Conservation (phyloP, 2,888 invertebrate species). For the Syritta pipiens region DNA sequence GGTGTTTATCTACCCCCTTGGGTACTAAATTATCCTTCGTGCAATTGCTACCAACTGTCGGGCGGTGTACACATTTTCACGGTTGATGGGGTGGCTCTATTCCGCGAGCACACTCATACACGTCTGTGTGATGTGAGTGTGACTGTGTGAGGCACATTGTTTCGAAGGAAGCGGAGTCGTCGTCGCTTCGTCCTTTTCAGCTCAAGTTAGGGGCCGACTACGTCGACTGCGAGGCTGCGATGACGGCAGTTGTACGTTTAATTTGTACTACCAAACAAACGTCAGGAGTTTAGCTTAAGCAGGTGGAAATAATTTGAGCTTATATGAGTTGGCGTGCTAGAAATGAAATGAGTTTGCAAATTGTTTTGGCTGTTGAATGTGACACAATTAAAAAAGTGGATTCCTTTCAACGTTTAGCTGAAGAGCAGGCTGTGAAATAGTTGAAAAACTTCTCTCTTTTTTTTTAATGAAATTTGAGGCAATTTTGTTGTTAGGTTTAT, state of each 20-base stretch:
- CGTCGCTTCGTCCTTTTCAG: no score
- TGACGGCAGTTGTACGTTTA: slow-evolving; percentile 24
- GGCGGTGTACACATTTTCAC: slow-evolving; percentile 9
- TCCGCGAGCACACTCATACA: not conserved
- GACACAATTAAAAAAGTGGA: slow-evolving; percentile 28
- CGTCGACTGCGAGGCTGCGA: no score
- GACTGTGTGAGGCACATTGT: slow-evolving; percentile 38
- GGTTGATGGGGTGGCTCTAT: not conserved
- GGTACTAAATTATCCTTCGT: slow-evolving; percentile 57
- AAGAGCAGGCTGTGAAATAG: slow-evolving; percentile 1
- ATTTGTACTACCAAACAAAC: slow-evolving; percentile 49
- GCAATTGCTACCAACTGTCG: slow-evolving; percentile 41
- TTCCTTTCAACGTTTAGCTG: no score
- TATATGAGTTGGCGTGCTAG: slow-evolving; percentile 32
- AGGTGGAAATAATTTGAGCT: slow-evolving; percentile 59
- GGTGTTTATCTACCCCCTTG: slow-evolving; percentile 48
- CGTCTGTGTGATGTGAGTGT: slow-evolving; percentile 2
- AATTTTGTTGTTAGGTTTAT: no score
- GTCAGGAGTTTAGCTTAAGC: slow-evolving; percentile 51
- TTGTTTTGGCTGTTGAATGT: slow-evolving; percentile 48
- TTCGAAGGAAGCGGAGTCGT: no score
- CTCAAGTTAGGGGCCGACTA: not conserved
- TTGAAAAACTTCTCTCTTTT: slow-evolving; percentile 8
- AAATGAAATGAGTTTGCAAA: slow-evolving; percentile 55
- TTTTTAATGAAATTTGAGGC: not conserved